phyloP scores from a whole-genome alignment of 2,113 vertebrate species.

The Tragelaphus strepsiceros region DNA sequence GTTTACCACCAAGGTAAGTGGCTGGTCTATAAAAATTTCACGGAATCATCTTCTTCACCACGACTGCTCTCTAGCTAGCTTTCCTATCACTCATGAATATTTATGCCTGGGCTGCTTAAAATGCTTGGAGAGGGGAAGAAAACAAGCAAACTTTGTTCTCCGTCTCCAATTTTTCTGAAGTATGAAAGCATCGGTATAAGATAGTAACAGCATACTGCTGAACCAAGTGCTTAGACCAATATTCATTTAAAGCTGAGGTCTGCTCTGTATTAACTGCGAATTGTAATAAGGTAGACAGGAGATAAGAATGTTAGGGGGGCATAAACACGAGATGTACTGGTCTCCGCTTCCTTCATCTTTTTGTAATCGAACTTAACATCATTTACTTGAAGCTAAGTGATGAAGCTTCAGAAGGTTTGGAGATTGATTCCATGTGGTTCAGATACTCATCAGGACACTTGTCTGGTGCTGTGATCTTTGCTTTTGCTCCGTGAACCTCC shows the following conservation, averaged over 20 bases:
- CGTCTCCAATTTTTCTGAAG: neutral
- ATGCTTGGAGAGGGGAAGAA: neutral
- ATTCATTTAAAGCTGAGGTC: neutral
- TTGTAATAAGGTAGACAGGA: neutral
- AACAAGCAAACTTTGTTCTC: constrained; percentile 22
- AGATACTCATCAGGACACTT: neutral
- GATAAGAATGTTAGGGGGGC: neutral
- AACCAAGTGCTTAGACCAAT: neutral
- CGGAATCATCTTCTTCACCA: neutral
- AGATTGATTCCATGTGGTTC: neutral
- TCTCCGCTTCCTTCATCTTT: neutral
- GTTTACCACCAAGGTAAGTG: neutral
- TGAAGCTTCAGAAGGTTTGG: neutral
- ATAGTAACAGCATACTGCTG: neutral
- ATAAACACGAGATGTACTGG: accelerated
- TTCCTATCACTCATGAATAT: constrained; percentile 16
- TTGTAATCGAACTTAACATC: neutral
- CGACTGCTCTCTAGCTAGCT: neutral
- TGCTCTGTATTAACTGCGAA: accelerated
- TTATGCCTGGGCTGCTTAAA: constrained; percentile 42
- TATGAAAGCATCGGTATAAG: neutral
- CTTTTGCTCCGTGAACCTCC: neutral
- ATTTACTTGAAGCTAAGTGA: neutral
- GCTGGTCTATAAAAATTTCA: neutral
- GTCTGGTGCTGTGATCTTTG: neutral